Base-by-base conservation (phyloP, 2,888 invertebrate species). In the Plebejus melissa region DNA sequence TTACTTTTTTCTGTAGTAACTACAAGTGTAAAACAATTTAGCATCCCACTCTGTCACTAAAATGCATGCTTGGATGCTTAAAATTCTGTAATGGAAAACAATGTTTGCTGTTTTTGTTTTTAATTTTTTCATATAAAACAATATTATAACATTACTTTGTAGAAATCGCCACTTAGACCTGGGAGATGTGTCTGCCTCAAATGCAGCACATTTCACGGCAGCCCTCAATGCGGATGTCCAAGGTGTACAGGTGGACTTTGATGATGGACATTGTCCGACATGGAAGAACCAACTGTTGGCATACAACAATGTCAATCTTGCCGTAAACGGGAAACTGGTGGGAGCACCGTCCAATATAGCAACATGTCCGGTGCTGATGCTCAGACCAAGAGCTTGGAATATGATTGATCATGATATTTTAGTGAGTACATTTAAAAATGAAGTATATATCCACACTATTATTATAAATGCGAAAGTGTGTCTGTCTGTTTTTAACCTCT, bases 331-430 rank as follows among this genome's bases (percentile, higher is more conserved):
- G 9, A 87, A 89, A 76, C 85, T 95, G 3, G 84, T 87, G 2
- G 94, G 94, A 50, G 94, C 94, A 5, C 94, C 94, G 0, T 78
- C 87, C 1, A 90, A 88, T 76, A 89, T 95, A 38, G 85, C 86
- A 9, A 90, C 94, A 32, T 94, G 94, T 70, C 96, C 96, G 0
- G 87, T 95, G 7, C 85, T 96, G 76, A 95, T 96, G 94, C 85
- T 96, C 13, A 88, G 96, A 77, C 96, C 96, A 0, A 90, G 96
- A 81, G 96, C 96, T 69, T 96, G 96, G 96, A 96, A 96, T 86
- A 95, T 96, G 93, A 94, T 94, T 74, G 96, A 96, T 83, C 95
- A 95, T 83, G 94, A 95, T 82, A 91, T 95, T 80, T 86, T 94
- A 87, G 94, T 94, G 84, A 60, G 75, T 22, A 41, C 11, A 60